Evolutionary conservation across 2,888 invertebrate genomes (phyloP), one percentile per base, ranked within the genome.

Genomic region (Tridacna gigas): DNA sequence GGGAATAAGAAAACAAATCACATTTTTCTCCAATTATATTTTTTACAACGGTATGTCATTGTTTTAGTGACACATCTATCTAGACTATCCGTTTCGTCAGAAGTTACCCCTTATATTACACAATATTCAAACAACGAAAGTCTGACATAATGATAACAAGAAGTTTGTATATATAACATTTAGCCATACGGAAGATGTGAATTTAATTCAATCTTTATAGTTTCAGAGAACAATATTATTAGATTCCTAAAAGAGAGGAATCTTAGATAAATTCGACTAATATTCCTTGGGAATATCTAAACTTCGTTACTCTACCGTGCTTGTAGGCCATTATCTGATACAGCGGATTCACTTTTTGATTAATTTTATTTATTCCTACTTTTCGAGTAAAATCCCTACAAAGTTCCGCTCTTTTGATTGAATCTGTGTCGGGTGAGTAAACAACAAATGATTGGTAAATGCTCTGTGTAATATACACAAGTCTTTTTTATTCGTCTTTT

Each of bases 271-370:
- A 84, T 56, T 82, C 80, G 78, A 82, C 74, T 78, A 79, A 82
- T 83, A 81, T 80, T 80, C 80, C 87, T 81, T 74, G 87, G 83
- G 83, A 87, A 83, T 85, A 71, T 71, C 69, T 83, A 87, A 84
- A 84, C 77, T 63, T 45, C 69, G 83, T 87, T 84, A 82, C 80
- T 80, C 76, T 79, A 74, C 67, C 80, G 75, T 79, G 77, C 74
- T 75, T 79, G 65, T 56, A 69, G 15, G 74, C 76, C 81, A 77
- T 86, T 83, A 87, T 87, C 85, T 74, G 85, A 87, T 87, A 83
- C 79, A 81, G 78, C 76, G 77, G 80, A 47, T 51, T 71, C 71
- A 73, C 45, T 37, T 63, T 84, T 83, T 77, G 77, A 79, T 77
- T 79, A 73, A 80, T 83, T 87, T 87, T 79, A 79, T 82, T 60